Conservation (phyloP, 2,888 invertebrate species). For the Amphipoea oculea region DNA sequence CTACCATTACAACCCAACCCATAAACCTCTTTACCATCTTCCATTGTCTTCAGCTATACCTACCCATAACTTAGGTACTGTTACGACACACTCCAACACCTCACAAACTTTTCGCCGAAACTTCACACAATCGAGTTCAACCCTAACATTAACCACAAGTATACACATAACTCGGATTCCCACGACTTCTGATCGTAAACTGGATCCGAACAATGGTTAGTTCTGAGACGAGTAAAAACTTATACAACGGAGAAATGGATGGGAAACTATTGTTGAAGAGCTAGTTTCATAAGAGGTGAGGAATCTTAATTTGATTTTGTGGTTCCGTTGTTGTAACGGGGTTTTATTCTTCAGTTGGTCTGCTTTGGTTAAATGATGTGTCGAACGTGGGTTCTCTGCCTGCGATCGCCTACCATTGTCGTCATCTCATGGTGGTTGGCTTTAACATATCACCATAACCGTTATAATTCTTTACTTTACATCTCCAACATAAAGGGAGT, state of each 20-base stretch:
- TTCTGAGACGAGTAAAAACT: slow-evolving; percentile 56
- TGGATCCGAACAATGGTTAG: slow-evolving; percentile 53
- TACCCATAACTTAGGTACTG: slow-evolving; percentile 15
- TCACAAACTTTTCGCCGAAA: slow-evolving; percentile 45
- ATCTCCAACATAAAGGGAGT: background rate
- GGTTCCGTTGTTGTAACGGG: slow-evolving; percentile 53
- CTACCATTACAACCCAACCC: background rate
- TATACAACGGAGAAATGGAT: slow-evolving; percentile 69
- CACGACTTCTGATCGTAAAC: slow-evolving; percentile 58
- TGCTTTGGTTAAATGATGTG: background rate
- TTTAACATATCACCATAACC: background rate
- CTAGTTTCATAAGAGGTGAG: slow-evolving; percentile 62
- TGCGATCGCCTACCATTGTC: background rate
- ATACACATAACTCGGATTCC: slow-evolving; percentile 50
- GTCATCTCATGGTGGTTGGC: background rate
- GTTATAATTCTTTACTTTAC: background rate
- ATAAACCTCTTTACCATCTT: slow-evolving; percentile 12
- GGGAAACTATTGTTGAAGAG: slow-evolving; percentile 63
- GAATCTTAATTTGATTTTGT: slow-evolving; percentile 54
- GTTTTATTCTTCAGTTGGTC: slow-evolving; percentile 6
- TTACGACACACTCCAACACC: slow-evolving; percentile 45
- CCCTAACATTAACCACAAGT: slow-evolving; percentile 36
- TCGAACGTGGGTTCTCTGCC: background rate
- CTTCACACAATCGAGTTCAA: slow-evolving; percentile 46
- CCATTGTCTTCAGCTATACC: slow-evolving; percentile 18